Conservation (phyloP, 2,888 invertebrate genomes). For the Noctua pronuba region DNA sequence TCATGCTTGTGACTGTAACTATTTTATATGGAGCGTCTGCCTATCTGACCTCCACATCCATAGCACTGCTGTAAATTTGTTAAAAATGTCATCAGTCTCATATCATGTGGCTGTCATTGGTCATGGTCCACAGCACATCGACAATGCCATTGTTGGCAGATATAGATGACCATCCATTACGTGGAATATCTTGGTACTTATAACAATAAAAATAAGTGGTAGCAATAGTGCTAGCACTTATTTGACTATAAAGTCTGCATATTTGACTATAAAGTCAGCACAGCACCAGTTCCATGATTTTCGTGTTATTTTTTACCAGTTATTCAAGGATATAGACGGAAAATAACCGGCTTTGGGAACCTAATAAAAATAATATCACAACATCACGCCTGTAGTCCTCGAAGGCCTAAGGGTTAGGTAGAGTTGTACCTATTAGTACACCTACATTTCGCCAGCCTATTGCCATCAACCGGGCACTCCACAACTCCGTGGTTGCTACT, state of each 20-base stretch:
- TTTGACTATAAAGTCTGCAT: too few species aligned
- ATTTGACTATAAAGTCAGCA: background rate
- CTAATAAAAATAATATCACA: background rate
- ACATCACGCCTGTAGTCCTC: too few species aligned
- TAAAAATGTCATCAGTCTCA: background rate
- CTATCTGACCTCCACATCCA: background rate
- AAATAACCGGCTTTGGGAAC: background rate
- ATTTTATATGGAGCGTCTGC: background rate
- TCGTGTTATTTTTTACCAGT: background rate
- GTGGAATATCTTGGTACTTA: background rate
- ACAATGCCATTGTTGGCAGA: background rate
- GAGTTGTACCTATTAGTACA: too few species aligned
- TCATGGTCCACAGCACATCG: constrained; percentile 11
- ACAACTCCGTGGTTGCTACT: too few species aligned
- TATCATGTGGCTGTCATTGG: background rate
- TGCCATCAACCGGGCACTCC: too few species aligned
- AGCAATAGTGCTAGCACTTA: too few species aligned
- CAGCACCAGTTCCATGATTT: too few species aligned
- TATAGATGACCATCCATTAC: constrained; percentile 1
- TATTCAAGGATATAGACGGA: background rate
- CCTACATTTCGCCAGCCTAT: too few species aligned
- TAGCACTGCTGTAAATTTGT: background rate
- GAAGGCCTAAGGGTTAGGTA: too few species aligned
- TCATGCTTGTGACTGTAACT: too few species aligned
- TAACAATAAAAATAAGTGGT: background rate